Evolutionary conservation across 2,797 vertebrate species (phyloP).

Genomic region (Astyanax mexicanus): DNA sequence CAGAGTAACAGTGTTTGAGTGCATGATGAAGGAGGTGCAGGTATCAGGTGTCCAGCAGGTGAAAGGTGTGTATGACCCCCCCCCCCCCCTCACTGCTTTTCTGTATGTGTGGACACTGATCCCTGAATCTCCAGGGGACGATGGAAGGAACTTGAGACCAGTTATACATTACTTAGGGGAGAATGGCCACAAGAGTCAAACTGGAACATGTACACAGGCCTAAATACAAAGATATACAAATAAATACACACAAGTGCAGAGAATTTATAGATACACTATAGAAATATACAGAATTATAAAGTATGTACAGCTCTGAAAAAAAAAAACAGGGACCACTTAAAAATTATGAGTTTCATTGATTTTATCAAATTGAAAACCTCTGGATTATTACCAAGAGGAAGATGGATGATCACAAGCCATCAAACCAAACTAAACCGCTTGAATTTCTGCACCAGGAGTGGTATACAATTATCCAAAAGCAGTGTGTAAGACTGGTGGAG

Average conservation of each 20-base stretch:
- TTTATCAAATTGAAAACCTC: too few species aligned
- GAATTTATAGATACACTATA: too few species aligned
- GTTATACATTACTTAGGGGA: not conserved
- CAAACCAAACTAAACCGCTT: too few species aligned
- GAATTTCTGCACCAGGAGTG: too few species aligned
- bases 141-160: not conserved
- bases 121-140: not conserved
- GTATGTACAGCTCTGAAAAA: too few species aligned
- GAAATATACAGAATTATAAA: not conserved
- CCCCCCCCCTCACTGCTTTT: not conserved
- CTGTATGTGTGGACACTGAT: not conserved
- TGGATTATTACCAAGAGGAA: too few species aligned
- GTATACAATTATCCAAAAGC: too few species aligned
- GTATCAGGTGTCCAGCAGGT: not conserved
- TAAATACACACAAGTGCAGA: not conserved
- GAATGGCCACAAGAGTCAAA: not conserved
- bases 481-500: too few species aligned
- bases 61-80: not conserved
- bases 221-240: not conserved
- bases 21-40: not conserved
- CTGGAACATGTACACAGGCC: too few species aligned
- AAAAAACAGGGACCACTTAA: too few species aligned
- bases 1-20: not conserved
- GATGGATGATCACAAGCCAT: too few species aligned
- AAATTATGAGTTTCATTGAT: too few species aligned